These are phyloP conservation scores for Notoglanidium macrostoma DNA, from an alignment of 2,797 vertebrate species.

Conservation along the genomic window DNA sequence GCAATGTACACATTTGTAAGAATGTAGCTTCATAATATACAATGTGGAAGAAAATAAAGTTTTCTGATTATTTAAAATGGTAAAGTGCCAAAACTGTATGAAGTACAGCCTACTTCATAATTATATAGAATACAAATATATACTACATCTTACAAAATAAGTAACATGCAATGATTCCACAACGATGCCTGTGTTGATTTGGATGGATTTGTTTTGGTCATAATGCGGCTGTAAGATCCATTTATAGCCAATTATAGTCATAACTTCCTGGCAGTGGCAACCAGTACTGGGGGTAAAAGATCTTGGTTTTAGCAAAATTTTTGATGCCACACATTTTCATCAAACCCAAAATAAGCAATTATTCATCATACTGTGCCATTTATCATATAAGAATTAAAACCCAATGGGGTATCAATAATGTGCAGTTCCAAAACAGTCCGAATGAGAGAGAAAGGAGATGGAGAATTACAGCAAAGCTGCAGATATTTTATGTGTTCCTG, in stretches of 20 bases:
- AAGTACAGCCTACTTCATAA: neutral
- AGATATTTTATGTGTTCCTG: neutral
- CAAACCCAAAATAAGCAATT: neutral
- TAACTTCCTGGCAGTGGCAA: neutral
- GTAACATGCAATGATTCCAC: no score
- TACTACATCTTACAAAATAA: neutral
- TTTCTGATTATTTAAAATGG: neutral
- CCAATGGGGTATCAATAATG: neutral
- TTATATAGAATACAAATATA: neutral
- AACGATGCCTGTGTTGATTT: neutral
- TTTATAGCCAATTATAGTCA: neutral
- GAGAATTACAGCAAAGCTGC: conserved; percentile 24
- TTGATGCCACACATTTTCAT: neutral
- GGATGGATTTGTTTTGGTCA: neutral
- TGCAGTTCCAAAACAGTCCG: neutral
- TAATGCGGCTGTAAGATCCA: neutral
- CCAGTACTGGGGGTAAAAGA: neutral
- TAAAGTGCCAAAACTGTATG: neutral
- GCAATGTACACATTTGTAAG: neutral
- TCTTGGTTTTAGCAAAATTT: neutral
- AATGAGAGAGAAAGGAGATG: conserved; percentile 25
- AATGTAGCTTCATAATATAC: neutral
- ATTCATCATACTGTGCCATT: neutral
- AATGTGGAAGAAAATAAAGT: neutral
- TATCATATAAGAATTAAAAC: neutral